phyloP scores from a whole-genome alignment of 2,113 vertebrate species.

The Takifugu flavidus region DNA sequence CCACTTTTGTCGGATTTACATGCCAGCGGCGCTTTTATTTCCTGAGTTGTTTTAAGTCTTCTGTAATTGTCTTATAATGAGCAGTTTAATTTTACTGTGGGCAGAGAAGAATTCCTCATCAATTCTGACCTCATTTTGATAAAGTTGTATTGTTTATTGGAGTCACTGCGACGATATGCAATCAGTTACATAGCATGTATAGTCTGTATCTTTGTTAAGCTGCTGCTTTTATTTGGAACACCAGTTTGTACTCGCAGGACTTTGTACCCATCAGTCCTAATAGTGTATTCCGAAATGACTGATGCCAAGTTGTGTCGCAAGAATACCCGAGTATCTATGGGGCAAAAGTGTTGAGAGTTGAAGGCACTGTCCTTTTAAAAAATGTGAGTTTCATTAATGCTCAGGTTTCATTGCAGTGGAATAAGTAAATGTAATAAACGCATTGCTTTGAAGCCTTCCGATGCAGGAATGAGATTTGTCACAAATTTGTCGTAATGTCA shows the following conservation, averaged over 20 bases:
- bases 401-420: conserved; percentile 3
- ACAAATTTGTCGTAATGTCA: no score
- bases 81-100: conserved; percentile 2
- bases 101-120: conserved; percentile 4
- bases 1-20: conserved; percentile 1
- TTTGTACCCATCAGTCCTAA: conserved; percentile 13
- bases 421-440: conserved; percentile 3
- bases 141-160: conserved; percentile 28
- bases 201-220: conserved; percentile 25
- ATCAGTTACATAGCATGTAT: conserved; percentile 32
- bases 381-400: background rate
- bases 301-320: conserved; percentile 12
- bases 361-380: conserved; percentile 19
- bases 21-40: no score
- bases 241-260: conserved; percentile 22
- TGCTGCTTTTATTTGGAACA: conserved; percentile 37
- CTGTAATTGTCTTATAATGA: conserved; percentile 17
- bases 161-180: conserved; percentile 30
- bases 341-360: background rate
- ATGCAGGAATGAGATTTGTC: background rate
- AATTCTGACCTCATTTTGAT: conserved; percentile 44
- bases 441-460: conserved; percentile 8
- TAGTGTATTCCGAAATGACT: conserved; percentile 57
- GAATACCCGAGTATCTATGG: background rate
- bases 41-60: conserved; percentile 6